Percentiles rank a stretch among this genome's conserved stretches.
These are phyloP conservation scores for Globicephala melas DNA, from an alignment of 2,113 vertebrate genomes.

Conservation along the genomic window DNA sequence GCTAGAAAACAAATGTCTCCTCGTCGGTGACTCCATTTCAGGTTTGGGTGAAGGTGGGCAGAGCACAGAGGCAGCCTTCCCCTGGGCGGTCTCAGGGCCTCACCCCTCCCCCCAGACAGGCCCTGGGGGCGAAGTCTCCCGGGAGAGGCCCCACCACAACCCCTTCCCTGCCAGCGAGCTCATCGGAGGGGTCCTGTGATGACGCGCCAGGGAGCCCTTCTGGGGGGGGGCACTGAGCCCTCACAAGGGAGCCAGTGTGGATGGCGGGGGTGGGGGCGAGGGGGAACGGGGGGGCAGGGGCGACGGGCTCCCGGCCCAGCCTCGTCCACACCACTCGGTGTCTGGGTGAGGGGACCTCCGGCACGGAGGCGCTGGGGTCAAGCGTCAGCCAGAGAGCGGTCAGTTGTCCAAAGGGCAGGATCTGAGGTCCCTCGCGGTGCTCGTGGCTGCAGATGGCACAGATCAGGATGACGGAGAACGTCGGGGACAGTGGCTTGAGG, in stretches of 20 bases:
- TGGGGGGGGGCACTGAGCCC: background rate
- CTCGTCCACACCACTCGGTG: background rate
- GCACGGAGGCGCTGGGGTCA: background rate
- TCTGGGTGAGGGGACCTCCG: background rate
- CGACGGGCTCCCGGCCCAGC: background rate
- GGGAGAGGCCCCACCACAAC: no score
- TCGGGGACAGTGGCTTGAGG: conserved; percentile 87
- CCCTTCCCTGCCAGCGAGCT: background rate
- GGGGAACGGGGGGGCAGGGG: no score
- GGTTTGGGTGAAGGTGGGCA: background rate
- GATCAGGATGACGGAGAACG: conserved; percentile 89
- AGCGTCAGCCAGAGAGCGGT: background rate
- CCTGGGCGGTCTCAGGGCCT: background rate
- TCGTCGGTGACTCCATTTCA: background rate
- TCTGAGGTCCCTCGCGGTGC: background rate
- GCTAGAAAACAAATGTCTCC: background rate
- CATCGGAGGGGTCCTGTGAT: background rate
- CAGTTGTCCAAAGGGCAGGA: background rate
- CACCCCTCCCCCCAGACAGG: background rate
- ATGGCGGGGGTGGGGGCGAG: no score
- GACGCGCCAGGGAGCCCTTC: background rate
- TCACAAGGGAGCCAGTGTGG: background rate
- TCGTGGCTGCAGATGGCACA: conserved; percentile 83
- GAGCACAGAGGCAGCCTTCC: background rate
- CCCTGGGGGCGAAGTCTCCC: background rate